Base-by-base conservation (phyloP, 2,113 vertebrate genomes). In the Myodes glareolus region DNA sequence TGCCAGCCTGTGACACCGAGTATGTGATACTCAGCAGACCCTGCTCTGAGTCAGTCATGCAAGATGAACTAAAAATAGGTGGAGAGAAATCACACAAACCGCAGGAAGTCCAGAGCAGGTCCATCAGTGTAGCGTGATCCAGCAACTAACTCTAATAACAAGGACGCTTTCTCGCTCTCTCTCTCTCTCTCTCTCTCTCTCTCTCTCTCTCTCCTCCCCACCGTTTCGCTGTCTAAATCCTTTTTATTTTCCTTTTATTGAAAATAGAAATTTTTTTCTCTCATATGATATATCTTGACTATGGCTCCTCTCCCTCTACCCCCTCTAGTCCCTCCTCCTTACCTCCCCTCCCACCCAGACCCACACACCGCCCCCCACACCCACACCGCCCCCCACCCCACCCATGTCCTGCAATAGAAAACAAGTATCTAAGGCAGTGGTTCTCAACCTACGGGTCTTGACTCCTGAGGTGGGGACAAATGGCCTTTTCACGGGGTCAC, bases 61-160 rank as follows among this genome's bases (percentile, higher is more conserved):
- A 45, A 77, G 65, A 77, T 52, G 92, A 58, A 65, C 73, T 91
- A 80, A 86, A 96, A 93, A 96, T 47, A 95, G 81, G 81, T 5
- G 4, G 61, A 9, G 12, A 88, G 85, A 39, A 80, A 88, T 84
- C 70, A 67, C 12, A 5, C 19, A 31, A 68, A 63, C 90, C 8
- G 68, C 63, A 94, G 95, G 86, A 87, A 96, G 91, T 52, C 58
- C 11, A 75, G 76, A 87, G 25, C 81, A 63, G 45, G 77, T 17
- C 81, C 75, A 7, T 76, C 63, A 82, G 47, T 55, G 72, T 50
- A 82, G 52, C 42, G 61, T 80, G 55, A 80, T 73, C 84, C 0
- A 81, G 77, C 87, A 55, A 70, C 81, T 90, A 63, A 88, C 47
- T 82, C 68, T 65, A 91, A 82, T 33, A 52, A 84, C 47, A 58